Evolutionary conservation across 2,113 vertebrate species (phyloP).

Genomic region (Campylomormyrus tamandua): DNA sequence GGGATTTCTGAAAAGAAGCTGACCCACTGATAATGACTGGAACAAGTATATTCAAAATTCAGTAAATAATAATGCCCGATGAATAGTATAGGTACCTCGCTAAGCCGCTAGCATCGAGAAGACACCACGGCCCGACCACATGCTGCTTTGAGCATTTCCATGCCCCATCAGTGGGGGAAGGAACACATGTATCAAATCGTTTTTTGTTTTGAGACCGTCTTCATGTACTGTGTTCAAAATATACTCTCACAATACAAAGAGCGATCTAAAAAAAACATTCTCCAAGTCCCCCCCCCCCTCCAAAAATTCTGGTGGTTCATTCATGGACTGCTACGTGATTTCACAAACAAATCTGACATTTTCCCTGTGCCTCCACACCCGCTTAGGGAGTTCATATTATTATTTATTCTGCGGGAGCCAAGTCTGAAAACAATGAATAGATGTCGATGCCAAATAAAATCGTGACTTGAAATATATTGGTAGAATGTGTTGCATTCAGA

Average conservation of each 20-base stretch:
- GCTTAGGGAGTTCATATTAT: neutral
- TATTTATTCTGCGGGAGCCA: neutral
- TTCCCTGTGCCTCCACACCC: neutral
- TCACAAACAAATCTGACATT: neutral
- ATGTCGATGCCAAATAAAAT: neutral
- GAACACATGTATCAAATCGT: neutral
- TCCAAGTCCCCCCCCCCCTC: neutral
- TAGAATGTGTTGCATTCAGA: neutral
- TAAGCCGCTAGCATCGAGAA: neutral
- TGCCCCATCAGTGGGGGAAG: neutral
- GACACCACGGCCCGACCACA: neutral
- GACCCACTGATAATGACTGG: neutral
- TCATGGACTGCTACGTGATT: neutral
- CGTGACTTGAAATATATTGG: neutral
- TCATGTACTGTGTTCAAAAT: neutral
- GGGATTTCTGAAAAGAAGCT: neutral
- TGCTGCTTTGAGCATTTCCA: neutral
- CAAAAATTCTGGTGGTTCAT: neutral
- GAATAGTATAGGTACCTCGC: neutral
- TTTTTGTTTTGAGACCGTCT: neutral
- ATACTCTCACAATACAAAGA: neutral
- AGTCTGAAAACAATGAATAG: neutral
- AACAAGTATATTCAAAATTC: neutral
- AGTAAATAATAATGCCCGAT: neutral
- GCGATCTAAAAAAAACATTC: neutral